Conservation (phyloP, 1,140 invertebrate species). For the Cecropterus lyciades region DNA sequence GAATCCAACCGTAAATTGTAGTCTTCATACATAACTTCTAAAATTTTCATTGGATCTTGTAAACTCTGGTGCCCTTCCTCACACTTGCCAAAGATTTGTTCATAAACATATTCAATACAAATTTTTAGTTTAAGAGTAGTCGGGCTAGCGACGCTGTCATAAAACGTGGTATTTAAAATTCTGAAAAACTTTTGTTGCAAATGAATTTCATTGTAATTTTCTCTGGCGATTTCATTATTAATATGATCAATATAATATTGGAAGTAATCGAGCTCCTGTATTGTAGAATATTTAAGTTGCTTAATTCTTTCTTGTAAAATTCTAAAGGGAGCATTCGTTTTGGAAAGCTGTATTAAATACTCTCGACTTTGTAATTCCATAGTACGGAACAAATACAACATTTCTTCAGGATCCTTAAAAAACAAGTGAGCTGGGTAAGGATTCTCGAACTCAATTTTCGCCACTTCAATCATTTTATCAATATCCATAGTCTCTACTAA, state of each 20-base stretch:
- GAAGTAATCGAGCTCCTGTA: conserved; percentile 72
- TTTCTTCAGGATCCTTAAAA: conserved; percentile 85
- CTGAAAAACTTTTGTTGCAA: conserved; percentile 70
- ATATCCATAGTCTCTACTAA: conserved; percentile 71
- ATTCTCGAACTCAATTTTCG: conserved; percentile 70
- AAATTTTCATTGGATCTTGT: conserved; percentile 85
- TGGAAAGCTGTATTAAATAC: conserved; percentile 86
- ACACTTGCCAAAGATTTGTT: conserved; percentile 84
- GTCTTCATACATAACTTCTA: conserved; percentile 86
- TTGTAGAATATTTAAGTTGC: conserved; percentile 63
- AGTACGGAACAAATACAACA: conserved; percentile 85
- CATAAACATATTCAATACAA: conserved; percentile 87
- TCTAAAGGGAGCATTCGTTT: conserved; percentile 84
- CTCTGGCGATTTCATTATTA: conserved; percentile 65
- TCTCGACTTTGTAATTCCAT: conserved; percentile 88
- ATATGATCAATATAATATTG: conserved; percentile 75
- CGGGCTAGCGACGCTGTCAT: conserved; percentile 83
- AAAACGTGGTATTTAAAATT: conserved; percentile 71
- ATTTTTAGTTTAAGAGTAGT: conserved; percentile 85
- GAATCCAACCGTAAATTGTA: conserved; percentile 85
- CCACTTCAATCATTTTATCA: conserved; percentile 71
- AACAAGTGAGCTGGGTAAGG: conserved; percentile 81
- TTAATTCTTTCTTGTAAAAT: conserved; percentile 82
- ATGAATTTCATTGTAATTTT: conserved; percentile 65
- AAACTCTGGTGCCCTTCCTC: conserved; percentile 84